Conservation (phyloP, 2,113 vertebrate genomes). For the Solenodon paradoxus region DNA sequence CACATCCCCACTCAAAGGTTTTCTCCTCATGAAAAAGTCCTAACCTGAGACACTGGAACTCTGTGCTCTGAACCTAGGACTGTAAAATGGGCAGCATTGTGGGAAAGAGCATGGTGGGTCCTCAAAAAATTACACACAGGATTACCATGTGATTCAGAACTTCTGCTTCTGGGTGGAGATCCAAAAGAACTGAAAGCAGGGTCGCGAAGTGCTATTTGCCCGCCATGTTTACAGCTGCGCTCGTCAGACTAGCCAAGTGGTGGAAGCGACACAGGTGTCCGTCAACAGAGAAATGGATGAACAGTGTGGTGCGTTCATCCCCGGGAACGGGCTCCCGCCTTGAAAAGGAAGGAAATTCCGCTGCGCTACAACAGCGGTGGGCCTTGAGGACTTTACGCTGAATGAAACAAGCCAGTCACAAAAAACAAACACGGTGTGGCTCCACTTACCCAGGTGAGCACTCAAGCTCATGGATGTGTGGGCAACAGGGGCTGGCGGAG, state of each 20-base stretch:
- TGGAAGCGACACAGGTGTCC: neutral
- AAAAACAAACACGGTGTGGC: neutral
- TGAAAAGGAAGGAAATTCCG: neutral
- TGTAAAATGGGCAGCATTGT: neutral
- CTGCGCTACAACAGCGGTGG: neutral
- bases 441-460: neutral
- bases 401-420: neutral
- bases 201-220: neutral
- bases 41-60: neutral
- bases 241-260: neutral
- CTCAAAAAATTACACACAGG: neutral
- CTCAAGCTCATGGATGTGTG: rapidly evolving
- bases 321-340: neutral
- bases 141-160: neutral
- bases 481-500: neutral
- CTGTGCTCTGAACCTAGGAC: neutral
- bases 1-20: neutral
- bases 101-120: neutral
- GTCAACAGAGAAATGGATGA: neutral
- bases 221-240: neutral
- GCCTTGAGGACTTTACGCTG: neutral
- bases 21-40: neutral
- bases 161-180: neutral
- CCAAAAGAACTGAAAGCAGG: neutral
- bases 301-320: neutral